These are phyloP conservation scores for Natrix natrix DNA, from an alignment of 2,797 vertebrate species.

Conservation along the genomic window DNA sequence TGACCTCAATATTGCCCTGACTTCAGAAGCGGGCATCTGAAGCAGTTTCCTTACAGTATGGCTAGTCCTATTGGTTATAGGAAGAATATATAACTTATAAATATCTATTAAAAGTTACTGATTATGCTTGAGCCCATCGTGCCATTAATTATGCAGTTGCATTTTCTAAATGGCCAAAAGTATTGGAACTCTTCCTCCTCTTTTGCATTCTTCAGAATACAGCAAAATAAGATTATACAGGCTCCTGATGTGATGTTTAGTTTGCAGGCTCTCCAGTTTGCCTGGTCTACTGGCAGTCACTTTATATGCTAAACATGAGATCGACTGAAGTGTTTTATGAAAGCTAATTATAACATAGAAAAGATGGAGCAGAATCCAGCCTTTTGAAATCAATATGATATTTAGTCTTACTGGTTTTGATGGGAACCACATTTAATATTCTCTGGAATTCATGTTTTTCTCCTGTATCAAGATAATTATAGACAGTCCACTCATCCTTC, in stretches of 20 bases:
- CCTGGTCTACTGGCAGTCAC: background rate
- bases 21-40: background rate
- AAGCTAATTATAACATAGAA: background rate
- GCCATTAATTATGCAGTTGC: background rate
- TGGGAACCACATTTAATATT: background rate
- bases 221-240: background rate
- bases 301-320: background rate
- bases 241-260: too few relatives aligned
- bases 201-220: background rate
- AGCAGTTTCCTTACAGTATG: background rate
- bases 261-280: background rate
- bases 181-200: too few relatives aligned
- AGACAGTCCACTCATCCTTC: background rate
- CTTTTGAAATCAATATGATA: background rate
- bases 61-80: background rate
- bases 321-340: background rate
- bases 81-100: background rate
- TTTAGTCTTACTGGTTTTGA: background rate
- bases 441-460: background rate
- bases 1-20: background rate
- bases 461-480: background rate
- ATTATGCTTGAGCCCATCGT: background rate
- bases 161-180: background rate
- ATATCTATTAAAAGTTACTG: background rate
- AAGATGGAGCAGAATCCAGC: background rate